A percentile compares a stretch with the other conserved stretches of the same genome.
Conservation (phyloP, 92 coral and sea anemone species). For the Zoanthus solanderi region DNA sequence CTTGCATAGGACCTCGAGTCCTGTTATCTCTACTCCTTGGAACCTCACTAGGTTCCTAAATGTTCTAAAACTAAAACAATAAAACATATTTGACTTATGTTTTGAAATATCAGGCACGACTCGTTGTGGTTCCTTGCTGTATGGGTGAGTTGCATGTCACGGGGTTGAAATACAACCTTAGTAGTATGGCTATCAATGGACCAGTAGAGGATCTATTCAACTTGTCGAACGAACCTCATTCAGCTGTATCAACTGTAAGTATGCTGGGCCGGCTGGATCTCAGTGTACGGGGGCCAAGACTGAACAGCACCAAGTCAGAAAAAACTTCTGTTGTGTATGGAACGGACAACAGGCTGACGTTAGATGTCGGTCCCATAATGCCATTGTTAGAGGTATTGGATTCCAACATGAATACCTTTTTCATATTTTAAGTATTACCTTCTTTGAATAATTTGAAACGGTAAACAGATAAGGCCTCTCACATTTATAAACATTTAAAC, state of each 20-base stretch:
- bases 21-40: no score
- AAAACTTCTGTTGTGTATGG: constrained; percentile 86
- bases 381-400: constrained; percentile 80
- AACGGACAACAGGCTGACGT: constrained; percentile 75
- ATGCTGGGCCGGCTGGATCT: constrained; percentile 87
- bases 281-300: constrained; percentile 76
- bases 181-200: constrained; percentile 89
- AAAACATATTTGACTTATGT: background rate
- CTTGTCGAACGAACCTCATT: constrained; percentile 66
- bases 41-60: no score
- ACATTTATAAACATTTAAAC: no score
- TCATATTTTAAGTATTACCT: no score
- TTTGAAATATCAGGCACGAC: constrained; percentile 72
- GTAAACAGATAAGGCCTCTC: no score
- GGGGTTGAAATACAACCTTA: constrained; percentile 86
- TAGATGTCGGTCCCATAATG: constrained; percentile 87
- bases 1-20: no score
- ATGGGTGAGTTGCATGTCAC: constrained; percentile 89
- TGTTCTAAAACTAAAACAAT: no score
- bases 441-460: no score
- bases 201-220: constrained; percentile 83
- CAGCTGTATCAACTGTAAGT: constrained; percentile 91
- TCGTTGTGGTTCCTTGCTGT: constrained; percentile 73
- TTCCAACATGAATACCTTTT: background rate
- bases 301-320: constrained; percentile 88